phyloP scores from a whole-genome alignment of 2,797 vertebrate genomes.

The Platalea minor region DNA sequence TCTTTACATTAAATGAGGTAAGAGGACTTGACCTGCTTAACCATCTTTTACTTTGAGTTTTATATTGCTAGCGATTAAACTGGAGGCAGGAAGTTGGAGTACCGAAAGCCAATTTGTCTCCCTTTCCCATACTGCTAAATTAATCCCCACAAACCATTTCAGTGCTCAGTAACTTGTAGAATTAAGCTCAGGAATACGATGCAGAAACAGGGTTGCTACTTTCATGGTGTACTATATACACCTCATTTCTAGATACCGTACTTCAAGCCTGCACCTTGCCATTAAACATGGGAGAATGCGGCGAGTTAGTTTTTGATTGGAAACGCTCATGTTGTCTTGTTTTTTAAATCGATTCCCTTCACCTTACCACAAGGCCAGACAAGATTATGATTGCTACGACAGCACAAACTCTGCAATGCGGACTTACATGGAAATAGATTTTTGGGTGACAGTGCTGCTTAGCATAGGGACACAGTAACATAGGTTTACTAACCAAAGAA shows the following conservation, averaged over 20 bases:
- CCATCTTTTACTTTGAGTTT: not conserved
- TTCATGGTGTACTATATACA: not conserved
- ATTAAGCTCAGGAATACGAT: not conserved
- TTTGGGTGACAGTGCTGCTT: not conserved
- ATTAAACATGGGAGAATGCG: not conserved
- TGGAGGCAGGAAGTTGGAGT: not conserved
- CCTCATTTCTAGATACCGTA: fast-evolving
- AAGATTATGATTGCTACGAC: fast-evolving
- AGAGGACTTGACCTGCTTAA: not conserved
- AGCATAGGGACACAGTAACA: not conserved
- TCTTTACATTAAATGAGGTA: not conserved
- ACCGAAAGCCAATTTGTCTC: not conserved
- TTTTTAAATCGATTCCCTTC: not conserved
- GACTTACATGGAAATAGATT: fast-evolving
- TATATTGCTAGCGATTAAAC: not conserved
- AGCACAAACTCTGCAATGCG: not conserved
- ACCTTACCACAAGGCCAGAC: not conserved
- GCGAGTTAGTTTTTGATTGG: not conserved
- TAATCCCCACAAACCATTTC: not conserved
- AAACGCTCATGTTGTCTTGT: not conserved
- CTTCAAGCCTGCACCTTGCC: not conserved
- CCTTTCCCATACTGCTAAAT: not conserved
- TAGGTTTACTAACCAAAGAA: constrained; percentile 85
- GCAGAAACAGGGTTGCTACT: not conserved
- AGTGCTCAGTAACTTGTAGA: not conserved